These are phyloP conservation scores for Gymnorhina tibicen DNA, from an alignment of 2,113 vertebrate species.

Conservation along the genomic window DNA sequence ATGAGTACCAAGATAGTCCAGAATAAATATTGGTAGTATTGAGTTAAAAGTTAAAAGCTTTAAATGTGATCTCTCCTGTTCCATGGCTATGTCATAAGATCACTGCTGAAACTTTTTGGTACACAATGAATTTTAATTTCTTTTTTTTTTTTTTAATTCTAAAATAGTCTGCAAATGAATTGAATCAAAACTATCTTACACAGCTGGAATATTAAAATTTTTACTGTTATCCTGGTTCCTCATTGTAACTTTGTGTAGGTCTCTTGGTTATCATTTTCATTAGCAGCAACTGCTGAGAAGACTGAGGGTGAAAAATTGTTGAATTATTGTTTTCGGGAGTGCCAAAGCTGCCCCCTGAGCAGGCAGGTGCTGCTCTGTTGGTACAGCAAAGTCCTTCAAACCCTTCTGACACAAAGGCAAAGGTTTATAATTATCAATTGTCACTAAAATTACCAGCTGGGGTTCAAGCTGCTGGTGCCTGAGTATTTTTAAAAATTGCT, in stretches of 20 bases:
- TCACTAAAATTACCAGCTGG: background rate
- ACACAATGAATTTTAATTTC: background rate
- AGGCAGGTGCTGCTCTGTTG: slow-evolving; percentile 34
- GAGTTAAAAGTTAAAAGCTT: background rate
- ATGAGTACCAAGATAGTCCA: background rate
- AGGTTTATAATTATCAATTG: background rate
- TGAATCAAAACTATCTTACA: background rate
- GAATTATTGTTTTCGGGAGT: background rate
- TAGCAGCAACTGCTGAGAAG: background rate
- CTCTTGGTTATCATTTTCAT: slow-evolving; percentile 3
- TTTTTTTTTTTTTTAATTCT: background rate
- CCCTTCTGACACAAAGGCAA: background rate
- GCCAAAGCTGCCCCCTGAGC: background rate
- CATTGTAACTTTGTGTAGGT: background rate
- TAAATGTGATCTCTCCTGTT: background rate
- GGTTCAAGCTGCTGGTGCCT: background rate
- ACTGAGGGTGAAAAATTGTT: slow-evolving; percentile 34
- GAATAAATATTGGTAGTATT: background rate
- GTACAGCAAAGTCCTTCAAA: background rate
- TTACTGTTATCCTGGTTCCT: background rate
- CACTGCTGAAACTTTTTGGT: background rate
- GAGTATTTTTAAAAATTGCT: background rate
- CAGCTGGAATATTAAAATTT: background rate
- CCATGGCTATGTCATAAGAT: too few species aligned
- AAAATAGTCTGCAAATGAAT: background rate